Conservation (phyloP, 1,140 invertebrate species). For the Drosophila paulistorum region DNA sequence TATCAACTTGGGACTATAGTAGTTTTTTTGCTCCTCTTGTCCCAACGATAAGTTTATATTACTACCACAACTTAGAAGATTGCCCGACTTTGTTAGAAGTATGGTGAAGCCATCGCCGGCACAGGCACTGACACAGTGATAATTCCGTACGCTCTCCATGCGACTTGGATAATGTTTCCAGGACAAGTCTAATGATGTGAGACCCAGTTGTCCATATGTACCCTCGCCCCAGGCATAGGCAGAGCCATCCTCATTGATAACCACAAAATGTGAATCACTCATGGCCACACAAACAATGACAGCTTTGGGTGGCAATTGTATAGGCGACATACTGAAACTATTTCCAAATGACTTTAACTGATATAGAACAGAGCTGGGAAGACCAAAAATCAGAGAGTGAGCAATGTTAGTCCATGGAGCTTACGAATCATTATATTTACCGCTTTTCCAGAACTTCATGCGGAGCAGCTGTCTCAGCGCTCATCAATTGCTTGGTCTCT, state of each 20-base stretch:
- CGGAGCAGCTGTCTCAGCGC: conserved; percentile 71
- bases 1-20: conserved; percentile 86
- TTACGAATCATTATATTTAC: conserved; percentile 13
- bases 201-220: conserved; percentile 87
- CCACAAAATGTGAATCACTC: conserved; percentile 88
- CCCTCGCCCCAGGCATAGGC: conserved; percentile 90
- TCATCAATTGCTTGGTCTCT: conserved; percentile 73
- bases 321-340: conserved; percentile 84
- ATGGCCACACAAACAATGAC: conserved; percentile 85
- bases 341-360: conserved; percentile 85
- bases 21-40: conserved; percentile 86
- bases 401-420: no score
- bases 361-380: conserved; percentile 85
- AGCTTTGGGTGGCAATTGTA: conserved; percentile 84
- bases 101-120: conserved; percentile 86
- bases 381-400: neutral
- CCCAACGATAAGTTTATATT: conserved; percentile 87
- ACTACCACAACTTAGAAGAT: conserved; percentile 89
- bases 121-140: conserved; percentile 85
- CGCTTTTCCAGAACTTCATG: conserved; percentile 71
- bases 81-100: conserved; percentile 88
- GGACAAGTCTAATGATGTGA: conserved; percentile 84
- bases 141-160: conserved; percentile 86
- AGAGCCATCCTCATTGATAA: conserved; percentile 86
- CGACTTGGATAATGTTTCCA: conserved; percentile 85